phyloP scores from a whole-genome alignment of 2,113 vertebrate species.

The Carettochelys insculpta region DNA sequence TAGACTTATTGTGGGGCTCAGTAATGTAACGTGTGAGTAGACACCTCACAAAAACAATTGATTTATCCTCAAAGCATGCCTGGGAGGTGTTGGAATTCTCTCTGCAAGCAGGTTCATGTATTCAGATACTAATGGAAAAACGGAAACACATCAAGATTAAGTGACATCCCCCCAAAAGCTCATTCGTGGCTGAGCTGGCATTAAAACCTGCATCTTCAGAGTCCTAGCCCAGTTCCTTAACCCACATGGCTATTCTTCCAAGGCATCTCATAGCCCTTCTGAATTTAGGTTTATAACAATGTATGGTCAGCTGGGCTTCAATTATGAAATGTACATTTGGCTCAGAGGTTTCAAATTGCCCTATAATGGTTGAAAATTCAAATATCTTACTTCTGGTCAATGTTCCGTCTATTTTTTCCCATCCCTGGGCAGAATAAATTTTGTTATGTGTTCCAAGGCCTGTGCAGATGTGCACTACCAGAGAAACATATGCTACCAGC shows the following conservation, averaged over 20 bases:
- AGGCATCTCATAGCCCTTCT: constrained; percentile 39
- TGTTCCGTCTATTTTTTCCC: no score
- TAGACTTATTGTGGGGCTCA: background rate
- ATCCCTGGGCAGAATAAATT: no score
- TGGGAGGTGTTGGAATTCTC: constrained; percentile 35
- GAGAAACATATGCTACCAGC: no score
- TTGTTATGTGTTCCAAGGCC: no score
- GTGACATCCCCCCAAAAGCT: constrained; percentile 67
- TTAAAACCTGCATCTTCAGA: constrained; percentile 50
- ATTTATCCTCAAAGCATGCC: background rate
- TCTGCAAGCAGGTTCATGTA: no score
- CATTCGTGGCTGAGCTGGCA: constrained; percentile 62
- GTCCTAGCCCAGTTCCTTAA: constrained; percentile 59
- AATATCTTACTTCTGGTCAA: no score
- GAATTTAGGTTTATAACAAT: constrained; percentile 71
- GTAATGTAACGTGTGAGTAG: constrained; percentile 9
- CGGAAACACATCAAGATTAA: constrained; percentile 35
- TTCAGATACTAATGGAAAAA: constrained; percentile 63
- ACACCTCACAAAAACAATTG: constrained; percentile 14
- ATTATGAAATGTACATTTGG: constrained; percentile 65
- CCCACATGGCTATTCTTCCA: constrained; percentile 63
- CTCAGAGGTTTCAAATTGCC: constrained; percentile 70
- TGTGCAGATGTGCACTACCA: no score
- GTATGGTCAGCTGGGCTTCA: constrained; percentile 67
- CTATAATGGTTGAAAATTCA: constrained; percentile 71